Base-by-base conservation (phyloP, 2,888 invertebrate species). In the Endomychus coccineus region DNA sequence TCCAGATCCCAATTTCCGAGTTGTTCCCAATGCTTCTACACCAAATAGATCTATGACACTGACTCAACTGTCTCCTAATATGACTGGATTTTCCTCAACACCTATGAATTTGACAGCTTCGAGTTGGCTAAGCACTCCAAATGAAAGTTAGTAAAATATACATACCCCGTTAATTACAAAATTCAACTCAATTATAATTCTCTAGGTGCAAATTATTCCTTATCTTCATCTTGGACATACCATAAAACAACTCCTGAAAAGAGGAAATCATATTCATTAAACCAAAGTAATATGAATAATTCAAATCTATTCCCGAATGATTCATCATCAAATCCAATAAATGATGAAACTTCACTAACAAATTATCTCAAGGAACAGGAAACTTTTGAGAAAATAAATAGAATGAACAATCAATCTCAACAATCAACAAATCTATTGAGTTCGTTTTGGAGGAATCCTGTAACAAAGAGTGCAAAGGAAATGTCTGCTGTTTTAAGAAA, bases 371-470 rank as follows among this genome's bases (percentile, higher is more conserved):
- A 62, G 52, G 61, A 64, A 27, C 60, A 61, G 35, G 60, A 63
- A 30, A 54, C 54, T 10, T 51, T 53, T 22, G 61, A 64, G 42
- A 62, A 55, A 43, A 49, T 54, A 2, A 49, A 51, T 16, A 61
- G 54, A 44, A 30, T 54, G 13, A 49, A 43, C 11, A 56, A 46
- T 35, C 51, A 50, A 25, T 54, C 64, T 4, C 68, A 69, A 49
- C 67, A 67, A 36, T 63, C 67, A 1, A 63, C 65, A 2, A 72
- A 71, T 57, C 55, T 71, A 29, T 53, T 73, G 27, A 71, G 70
- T 46, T 69, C 70, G 1, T 74, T 73, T 51, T 73, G 71, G 74
- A 71, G 64, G 21, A 71, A 74, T 59, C 70, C 71, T 29, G 64
- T 68, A 24, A 66, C 68, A 11, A 66, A 70, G 48, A 66, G 62